Conservation (phyloP, 2,888 invertebrate species). For the Hemistola chrysoprasaria region DNA sequence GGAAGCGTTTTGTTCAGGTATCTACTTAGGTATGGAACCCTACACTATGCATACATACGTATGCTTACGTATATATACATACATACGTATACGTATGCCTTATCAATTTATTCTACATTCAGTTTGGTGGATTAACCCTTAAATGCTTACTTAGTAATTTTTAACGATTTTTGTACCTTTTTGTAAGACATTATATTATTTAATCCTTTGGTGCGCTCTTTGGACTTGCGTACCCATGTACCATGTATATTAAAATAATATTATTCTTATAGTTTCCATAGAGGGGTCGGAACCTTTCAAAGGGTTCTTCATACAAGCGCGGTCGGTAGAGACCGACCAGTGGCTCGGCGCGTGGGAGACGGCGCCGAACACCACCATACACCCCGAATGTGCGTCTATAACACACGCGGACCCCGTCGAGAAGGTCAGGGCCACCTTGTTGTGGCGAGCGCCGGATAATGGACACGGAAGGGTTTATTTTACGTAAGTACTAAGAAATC, state of each 20-base stretch:
- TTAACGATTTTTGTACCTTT: too few species aligned
- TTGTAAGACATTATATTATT: too few species aligned
- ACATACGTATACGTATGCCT: too few species aligned
- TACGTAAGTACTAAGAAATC: conserved; percentile 83
- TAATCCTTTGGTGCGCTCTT: too few species aligned
- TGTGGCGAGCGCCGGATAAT: conserved; percentile 88
- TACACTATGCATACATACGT: too few species aligned
- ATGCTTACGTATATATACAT: too few species aligned
- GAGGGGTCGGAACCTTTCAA: conserved; percentile 84
- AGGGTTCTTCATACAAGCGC: conserved; percentile 92
- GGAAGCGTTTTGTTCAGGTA: too few species aligned
- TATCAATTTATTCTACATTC: too few species aligned
- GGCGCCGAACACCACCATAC: conserved; percentile 88
- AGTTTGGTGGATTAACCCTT: too few species aligned
- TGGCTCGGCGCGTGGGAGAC: conserved; percentile 90
- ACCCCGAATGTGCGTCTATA: conserved; percentile 90
- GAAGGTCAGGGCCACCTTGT: conserved; percentile 86
- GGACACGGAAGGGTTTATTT: conserved; percentile 88
- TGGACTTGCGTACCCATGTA: too few species aligned
- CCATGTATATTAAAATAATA: too few species aligned
- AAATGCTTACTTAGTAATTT: not conserved
- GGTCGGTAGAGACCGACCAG: conserved; percentile 86
- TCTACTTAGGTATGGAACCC: too few species aligned
- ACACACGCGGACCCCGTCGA: conserved; percentile 90
- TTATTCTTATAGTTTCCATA: conserved; percentile 76